A percentile compares a stretch with the other conserved stretches of the same genome.
phyloP scores from a whole-genome alignment of 2,888 invertebrate species.

The Tricholauxania praeusta region DNA sequence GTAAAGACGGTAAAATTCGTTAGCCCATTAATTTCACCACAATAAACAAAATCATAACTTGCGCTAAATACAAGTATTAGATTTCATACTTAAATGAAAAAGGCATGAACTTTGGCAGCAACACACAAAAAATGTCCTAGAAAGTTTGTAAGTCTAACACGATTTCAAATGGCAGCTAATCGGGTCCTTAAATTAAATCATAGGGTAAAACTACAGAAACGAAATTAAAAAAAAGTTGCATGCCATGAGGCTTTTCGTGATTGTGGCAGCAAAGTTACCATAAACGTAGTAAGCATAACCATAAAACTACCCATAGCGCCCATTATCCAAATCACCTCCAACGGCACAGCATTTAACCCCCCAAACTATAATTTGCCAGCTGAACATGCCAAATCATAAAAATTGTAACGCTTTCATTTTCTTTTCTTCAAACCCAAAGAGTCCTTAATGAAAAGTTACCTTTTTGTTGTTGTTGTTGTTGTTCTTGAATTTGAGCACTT shows the following conservation, averaged over 20 bases:
- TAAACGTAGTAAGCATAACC: no score
- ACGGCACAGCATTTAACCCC: background rate
- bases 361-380: constrained; percentile 56
- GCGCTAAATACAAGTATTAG: constrained; percentile 54
- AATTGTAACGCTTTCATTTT: constrained; percentile 52
- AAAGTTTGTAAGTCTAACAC: constrained; percentile 52
- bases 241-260: constrained; percentile 39
- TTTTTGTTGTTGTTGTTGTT: constrained; percentile 11
- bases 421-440: background rate
- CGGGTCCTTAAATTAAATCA: constrained; percentile 21
- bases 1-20: constrained; percentile 53
- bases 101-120: background rate
- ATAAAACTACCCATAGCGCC: background rate
- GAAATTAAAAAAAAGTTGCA: constrained; percentile 26
- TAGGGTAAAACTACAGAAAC: background rate
- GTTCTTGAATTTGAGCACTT: constrained; percentile 56
- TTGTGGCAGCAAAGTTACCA: background rate
- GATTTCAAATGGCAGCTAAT: constrained; percentile 38
- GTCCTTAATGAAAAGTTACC: constrained; percentile 22
- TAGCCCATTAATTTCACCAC: constrained; percentile 59
- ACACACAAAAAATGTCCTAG: constrained; percentile 14
- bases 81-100: constrained; percentile 39
- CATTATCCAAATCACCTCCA: constrained; percentile 4
- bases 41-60: constrained; percentile 61
- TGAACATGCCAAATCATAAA: constrained; percentile 61